These are phyloP conservation scores for Drosophila falleni DNA, from an alignment of 2,888 invertebrate genomes.

Conservation along the genomic window DNA sequence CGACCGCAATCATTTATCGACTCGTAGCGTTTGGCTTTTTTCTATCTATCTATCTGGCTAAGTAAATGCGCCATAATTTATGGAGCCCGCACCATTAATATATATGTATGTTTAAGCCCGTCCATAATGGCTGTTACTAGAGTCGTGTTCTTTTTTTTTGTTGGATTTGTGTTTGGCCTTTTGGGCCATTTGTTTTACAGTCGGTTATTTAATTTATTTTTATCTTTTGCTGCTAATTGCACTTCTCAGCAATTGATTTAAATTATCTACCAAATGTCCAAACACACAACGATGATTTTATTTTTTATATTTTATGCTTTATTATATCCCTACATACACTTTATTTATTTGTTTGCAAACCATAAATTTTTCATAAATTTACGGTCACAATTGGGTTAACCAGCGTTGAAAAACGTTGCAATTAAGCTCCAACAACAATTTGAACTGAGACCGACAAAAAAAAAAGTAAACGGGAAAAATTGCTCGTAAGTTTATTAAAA, in stretches of 20 bases:
- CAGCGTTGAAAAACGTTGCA: constrained; percentile 74
- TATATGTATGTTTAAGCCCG: constrained; percentile 47
- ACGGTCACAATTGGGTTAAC: constrained; percentile 73
- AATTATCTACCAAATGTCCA: constrained; percentile 71
- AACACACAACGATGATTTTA: constrained; percentile 19
- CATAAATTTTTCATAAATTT: constrained; percentile 78
- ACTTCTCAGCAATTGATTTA: constrained; percentile 80
- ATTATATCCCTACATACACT: constrained; percentile 18
- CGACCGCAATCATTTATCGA: constrained; percentile 80
- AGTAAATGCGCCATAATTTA: constrained; percentile 80
- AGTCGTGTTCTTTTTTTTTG: not conserved
- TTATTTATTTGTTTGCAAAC: constrained; percentile 61
- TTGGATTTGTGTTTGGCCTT: constrained; percentile 39
- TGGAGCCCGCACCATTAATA: constrained; percentile 69
- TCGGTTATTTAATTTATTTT: constrained; percentile 65
- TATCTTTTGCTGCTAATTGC: constrained; percentile 78
- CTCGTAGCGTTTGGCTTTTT: constrained; percentile 54
- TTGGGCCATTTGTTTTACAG: constrained; percentile 68
- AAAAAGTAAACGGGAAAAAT: constrained; percentile 12
- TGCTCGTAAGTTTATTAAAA: constrained; percentile 72
- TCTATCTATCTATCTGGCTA: constrained; percentile 68
- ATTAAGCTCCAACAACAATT: constrained; percentile 59
- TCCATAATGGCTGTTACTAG: constrained; percentile 41
- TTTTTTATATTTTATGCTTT: constrained; percentile 15
- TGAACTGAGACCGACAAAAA: not conserved